Conservation (phyloP, 2,888 invertebrate species). For the Boloria euphrosyne region DNA sequence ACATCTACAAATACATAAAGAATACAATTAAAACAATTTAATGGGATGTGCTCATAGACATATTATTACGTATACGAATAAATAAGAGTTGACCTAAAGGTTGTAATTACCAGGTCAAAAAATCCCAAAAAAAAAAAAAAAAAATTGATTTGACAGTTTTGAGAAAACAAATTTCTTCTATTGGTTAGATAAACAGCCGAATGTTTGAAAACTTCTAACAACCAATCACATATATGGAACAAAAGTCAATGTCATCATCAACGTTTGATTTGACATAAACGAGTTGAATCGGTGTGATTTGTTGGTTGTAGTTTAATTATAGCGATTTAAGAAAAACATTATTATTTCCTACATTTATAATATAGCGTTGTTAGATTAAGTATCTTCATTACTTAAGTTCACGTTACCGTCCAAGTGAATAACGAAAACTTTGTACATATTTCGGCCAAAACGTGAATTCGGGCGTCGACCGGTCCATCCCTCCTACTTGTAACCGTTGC, state of each 20-base stretch:
- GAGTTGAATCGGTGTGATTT: constrained; percentile 31
- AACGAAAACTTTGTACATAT: constrained; percentile 53
- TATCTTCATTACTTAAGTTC: constrained; percentile 30
- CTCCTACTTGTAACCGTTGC: constrained; percentile 74
- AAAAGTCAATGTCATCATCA: constrained; percentile 31
- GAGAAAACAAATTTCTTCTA: constrained; percentile 8
- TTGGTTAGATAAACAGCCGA: constrained; percentile 29
- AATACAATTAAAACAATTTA: too few relatives aligned
- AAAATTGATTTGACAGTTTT: constrained; percentile 10
- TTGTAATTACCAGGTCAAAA: too few relatives aligned
- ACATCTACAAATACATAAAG: too few relatives aligned
- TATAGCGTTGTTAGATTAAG: constrained; percentile 8
- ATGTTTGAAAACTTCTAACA: constrained; percentile 5
- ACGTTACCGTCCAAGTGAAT: constrained; percentile 39
- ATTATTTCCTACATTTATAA: constrained; percentile 12
- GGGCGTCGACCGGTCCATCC: constrained; percentile 82
- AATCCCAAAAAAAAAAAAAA: too few relatives aligned
- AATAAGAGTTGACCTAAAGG: too few relatives aligned
- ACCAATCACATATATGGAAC: constrained; percentile 19
- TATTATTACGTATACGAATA: too few relatives aligned
- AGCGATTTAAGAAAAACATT: constrained; percentile 9
- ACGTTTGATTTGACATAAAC: constrained; percentile 29
- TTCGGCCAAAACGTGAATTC: constrained; percentile 67
- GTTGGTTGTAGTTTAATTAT: constrained; percentile 20
- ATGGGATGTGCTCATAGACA: too few relatives aligned